Conservation (phyloP, 1,140 invertebrate species). For the Drosophila teissieri region DNA sequence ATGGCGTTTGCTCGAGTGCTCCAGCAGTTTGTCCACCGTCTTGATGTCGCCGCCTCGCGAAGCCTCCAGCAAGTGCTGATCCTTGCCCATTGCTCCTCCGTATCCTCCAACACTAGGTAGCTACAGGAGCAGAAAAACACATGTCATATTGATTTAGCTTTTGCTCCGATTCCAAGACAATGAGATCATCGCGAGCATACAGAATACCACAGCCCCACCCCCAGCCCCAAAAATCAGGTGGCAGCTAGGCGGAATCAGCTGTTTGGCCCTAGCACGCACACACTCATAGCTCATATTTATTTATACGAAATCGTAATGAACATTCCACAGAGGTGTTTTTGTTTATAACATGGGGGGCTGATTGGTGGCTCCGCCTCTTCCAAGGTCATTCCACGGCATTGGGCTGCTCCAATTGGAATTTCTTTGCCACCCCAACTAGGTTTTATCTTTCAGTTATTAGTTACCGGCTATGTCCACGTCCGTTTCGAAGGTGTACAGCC, state of each 20-base stretch:
- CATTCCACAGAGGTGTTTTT: constrained; percentile 35
- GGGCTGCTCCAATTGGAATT: constrained; percentile 5
- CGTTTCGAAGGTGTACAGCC: constrained; percentile 14
- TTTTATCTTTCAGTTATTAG: background rate
- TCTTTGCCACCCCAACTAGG: background rate
- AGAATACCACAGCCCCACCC: constrained; percentile 20
- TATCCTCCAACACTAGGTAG: constrained; percentile 11
- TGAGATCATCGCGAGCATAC: constrained; percentile 56
- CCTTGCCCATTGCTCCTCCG: constrained; percentile 89
- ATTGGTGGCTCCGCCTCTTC: constrained; percentile 35
- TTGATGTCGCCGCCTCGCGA: constrained; percentile 94
- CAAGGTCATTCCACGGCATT: constrained; percentile 42
- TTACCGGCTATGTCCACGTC: constrained; percentile 28
- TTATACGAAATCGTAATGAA: constrained; percentile 22
- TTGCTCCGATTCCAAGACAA: constrained; percentile 34
- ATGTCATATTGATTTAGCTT: constrained; percentile 14
- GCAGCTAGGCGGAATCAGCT: constrained; percentile 38
- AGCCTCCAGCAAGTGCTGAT: constrained; percentile 97
- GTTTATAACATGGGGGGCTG: constrained; percentile 34
- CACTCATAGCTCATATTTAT: constrained; percentile 6
- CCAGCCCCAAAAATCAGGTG: constrained; percentile 42
- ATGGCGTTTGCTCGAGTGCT: constrained; percentile 94
- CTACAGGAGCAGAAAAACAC: constrained; percentile 14
- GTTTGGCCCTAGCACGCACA: constrained; percentile 34
- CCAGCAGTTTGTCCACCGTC: constrained; percentile 95